These are phyloP conservation scores for Lophius americanus DNA, from an alignment of 2,797 vertebrate species.

Conservation along the genomic window DNA sequence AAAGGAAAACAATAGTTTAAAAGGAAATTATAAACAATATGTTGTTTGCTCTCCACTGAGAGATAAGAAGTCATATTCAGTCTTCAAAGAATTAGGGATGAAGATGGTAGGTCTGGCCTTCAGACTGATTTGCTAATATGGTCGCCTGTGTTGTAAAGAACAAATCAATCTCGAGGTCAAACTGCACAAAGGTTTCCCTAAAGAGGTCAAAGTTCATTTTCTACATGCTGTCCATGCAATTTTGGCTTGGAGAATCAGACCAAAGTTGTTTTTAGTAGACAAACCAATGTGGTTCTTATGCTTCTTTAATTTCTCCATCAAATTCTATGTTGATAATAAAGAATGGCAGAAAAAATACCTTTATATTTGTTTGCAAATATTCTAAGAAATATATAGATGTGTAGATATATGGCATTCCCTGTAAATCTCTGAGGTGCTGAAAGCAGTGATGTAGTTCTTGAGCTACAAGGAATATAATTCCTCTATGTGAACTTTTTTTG, in stretches of 20 bases:
- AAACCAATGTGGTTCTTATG: neutral
- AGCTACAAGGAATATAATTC: conserved; percentile 10
- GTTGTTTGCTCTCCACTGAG: conserved; percentile 23
- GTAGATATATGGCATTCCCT: conserved; percentile 1
- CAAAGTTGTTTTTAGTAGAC: neutral
- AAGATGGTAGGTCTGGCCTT: conserved; percentile 58
- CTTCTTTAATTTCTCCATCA: neutral
- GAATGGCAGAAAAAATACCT: neutral
- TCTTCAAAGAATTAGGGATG: conserved; percentile 31
- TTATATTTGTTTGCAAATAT: neutral
- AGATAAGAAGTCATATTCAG: conserved; percentile 15
- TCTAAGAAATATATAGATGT: neutral
- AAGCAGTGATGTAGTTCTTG: conserved; percentile 2
- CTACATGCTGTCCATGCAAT: conserved; percentile 76
- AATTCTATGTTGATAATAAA: neutral
- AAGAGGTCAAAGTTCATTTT: conserved; percentile 83
- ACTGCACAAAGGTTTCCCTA: conserved; percentile 84
- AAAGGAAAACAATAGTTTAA: neutral
- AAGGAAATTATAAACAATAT: conserved; percentile 22
- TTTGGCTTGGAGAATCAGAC: conserved; percentile 51
- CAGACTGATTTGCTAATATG: conserved; percentile 71
- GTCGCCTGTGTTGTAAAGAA: conserved; percentile 80
- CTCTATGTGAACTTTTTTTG: conserved; percentile 26
- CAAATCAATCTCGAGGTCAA: conserved; percentile 88
- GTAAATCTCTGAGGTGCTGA: conserved; percentile 9